Conservation (phyloP, 2,797 vertebrate species). For the Carduelis carduelis region DNA sequence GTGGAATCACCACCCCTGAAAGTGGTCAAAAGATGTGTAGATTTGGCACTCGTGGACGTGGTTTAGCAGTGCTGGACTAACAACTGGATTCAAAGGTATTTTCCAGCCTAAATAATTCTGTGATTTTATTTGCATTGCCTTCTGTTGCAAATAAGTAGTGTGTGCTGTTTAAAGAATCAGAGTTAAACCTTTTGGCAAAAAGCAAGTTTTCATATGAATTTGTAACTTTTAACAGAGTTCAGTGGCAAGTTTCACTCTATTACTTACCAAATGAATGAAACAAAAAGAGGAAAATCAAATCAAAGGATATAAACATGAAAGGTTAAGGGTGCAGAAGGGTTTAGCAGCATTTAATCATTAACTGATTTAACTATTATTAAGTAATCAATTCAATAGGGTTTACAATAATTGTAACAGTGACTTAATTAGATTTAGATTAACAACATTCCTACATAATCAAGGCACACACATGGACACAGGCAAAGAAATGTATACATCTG, state of each 20-base stretch:
- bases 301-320: background rate
- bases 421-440: background rate
- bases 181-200: background rate
- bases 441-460: background rate
- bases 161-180: background rate
- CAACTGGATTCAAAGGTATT: background rate
- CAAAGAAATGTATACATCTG: background rate
- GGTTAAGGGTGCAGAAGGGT: background rate
- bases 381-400: background rate
- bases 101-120: background rate
- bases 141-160: background rate
- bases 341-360: background rate
- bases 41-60: too few relatives aligned
- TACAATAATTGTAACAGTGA: background rate
- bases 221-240: background rate
- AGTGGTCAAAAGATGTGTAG: background rate
- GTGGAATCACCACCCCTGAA: background rate
- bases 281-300: background rate
- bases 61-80: background rate
- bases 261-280: background rate
- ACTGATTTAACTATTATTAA: background rate
- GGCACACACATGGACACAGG: background rate
- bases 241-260: background rate
- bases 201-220: background rate
- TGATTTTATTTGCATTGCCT: background rate